Evolutionary conservation across 1,140 invertebrate genomes (phyloP).

Genomic region (Cecropterus lyciades): DNA sequence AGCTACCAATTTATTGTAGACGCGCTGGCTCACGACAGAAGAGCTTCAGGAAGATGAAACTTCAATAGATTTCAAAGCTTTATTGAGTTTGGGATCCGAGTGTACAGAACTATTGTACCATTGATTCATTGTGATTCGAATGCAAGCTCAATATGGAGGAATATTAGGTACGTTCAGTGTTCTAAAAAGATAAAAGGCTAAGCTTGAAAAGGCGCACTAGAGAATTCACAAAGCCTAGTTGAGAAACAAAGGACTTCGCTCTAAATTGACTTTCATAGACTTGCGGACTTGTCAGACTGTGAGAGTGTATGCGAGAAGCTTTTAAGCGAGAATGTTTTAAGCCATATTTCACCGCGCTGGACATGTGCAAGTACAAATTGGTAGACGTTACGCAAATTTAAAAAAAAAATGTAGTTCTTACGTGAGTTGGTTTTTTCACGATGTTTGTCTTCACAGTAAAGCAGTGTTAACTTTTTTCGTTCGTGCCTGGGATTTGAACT

Average conservation of each 20-base stretch:
- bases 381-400: no score
- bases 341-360: no score
- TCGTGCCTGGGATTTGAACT: no score
- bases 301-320: background rate
- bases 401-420: no score
- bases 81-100: slow-evolving; percentile 23
- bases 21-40: slow-evolving; percentile 1
- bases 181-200: slow-evolving; percentile 28
- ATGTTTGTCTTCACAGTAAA: no score
- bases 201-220: slow-evolving; percentile 26
- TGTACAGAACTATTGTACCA: slow-evolving; percentile 12
- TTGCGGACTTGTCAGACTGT: slow-evolving; percentile 7
- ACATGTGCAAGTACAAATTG: no score
- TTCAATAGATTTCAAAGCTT: slow-evolving; percentile 28
- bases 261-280: slow-evolving; percentile 55
- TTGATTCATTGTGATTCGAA: slow-evolving; percentile 26
- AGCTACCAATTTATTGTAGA: slow-evolving; percentile 11
- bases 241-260: slow-evolving; percentile 49
- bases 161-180: slow-evolving; percentile 30
- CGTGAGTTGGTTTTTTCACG: no score
- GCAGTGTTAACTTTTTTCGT: no score
- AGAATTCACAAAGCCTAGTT: slow-evolving; percentile 28
- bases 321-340: no score
- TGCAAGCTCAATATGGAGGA: slow-evolving; percentile 20
- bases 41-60: slow-evolving; percentile 25